Base-by-base conservation (phyloP, 2,888 invertebrate genomes). In the Arrhopalites spinosus region DNA sequence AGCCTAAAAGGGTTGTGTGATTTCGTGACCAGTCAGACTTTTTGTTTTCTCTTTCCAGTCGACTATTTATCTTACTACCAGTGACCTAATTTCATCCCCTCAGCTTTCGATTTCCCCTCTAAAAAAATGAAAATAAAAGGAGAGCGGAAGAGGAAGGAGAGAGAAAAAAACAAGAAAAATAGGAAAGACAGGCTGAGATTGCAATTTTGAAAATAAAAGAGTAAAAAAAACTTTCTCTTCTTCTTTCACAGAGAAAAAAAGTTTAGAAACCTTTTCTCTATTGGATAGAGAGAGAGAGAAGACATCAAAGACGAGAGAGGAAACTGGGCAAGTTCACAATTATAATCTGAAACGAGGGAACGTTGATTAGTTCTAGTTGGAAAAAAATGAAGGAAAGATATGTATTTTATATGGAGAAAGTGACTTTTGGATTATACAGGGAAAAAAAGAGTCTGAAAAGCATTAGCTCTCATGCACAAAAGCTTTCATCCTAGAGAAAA, bases 241-340 rank as follows among this genome's bases (percentile, higher is more conserved):
- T 59, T 23, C 59, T 25, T 59, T 11, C 3, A 50, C n/a, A 50
- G n/a, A n/a, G 50, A 50, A n/a, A 17, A 50, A 50, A 50, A 50
- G 50, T 50, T 50, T 50, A 50, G 15, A 50, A 5, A 15, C n/a
- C 17, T 50, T 15, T 50, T 50, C 15, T 13, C 15, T 50, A 50
- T 50, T 50, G 50, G 50, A 50, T 50, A 50, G 50, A n/a, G n/a
- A n/a, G n/a, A n/a, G n/a, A n/a, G n/a, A n/a, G n/a, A n/a, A n/a
- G 50, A 50, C 50, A 50, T 50, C 59, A 59, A 59, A 25, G 25
- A 13, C 0, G 5, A 53, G 53, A 53, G 1, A 13, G 27, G 27
- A 59, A 25, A 59, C 59, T 27, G 25, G 59, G 13, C 23, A 59
- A 27, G 59, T 27, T 59, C 59, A 59, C 59, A 50, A 50, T 50